Percentiles rank a stretch among this genome's conserved stretches.
Evolutionary conservation across 2,888 invertebrate genomes (phyloP).

Genomic region (Sinohyriopsis cumingii): DNA sequence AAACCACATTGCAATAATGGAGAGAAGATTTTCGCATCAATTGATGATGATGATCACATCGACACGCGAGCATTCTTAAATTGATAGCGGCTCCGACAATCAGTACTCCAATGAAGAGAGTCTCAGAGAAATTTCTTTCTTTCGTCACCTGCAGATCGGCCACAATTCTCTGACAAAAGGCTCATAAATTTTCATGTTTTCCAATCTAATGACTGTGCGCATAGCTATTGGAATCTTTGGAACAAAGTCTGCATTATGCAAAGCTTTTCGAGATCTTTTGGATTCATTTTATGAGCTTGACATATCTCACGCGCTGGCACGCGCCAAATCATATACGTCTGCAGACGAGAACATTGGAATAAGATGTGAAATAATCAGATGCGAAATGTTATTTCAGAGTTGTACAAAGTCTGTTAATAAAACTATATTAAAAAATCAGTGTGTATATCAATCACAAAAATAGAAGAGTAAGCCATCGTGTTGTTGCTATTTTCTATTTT

Average conservation of each 20-base stretch:
- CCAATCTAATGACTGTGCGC: constrained; percentile 24
- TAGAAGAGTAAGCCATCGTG: too few relatives aligned
- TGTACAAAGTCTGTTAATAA: too few relatives aligned
- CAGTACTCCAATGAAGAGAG: constrained; percentile 25
- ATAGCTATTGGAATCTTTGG: constrained; percentile 31
- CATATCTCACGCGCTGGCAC: constrained; percentile 30
- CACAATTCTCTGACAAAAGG: constrained; percentile 31
- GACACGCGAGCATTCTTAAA: constrained; percentile 40
- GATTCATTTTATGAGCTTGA: constrained; percentile 25
- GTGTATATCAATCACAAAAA: too few relatives aligned
- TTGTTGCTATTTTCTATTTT: too few relatives aligned
- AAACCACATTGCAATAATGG: constrained; percentile 23
- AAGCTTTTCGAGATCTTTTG: constrained; percentile 31
- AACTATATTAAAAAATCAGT: too few relatives aligned
- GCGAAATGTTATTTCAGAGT: too few relatives aligned
- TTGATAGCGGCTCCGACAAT: constrained; percentile 35
- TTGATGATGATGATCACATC: constrained; percentile 19
- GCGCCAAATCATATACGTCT: constrained; percentile 21
- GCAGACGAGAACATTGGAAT: too few relatives aligned
- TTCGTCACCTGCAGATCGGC: constrained; percentile 26
- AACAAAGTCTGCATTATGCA: constrained; percentile 41
- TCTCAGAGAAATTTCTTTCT: constrained; percentile 5
- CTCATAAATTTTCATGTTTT: constrained; percentile 41
- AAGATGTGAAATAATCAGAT: too few relatives aligned
- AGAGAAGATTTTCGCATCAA: constrained; percentile 23